phyloP scores from a whole-genome alignment of 1,140 invertebrate genomes.

The Orius insidiosus region DNA sequence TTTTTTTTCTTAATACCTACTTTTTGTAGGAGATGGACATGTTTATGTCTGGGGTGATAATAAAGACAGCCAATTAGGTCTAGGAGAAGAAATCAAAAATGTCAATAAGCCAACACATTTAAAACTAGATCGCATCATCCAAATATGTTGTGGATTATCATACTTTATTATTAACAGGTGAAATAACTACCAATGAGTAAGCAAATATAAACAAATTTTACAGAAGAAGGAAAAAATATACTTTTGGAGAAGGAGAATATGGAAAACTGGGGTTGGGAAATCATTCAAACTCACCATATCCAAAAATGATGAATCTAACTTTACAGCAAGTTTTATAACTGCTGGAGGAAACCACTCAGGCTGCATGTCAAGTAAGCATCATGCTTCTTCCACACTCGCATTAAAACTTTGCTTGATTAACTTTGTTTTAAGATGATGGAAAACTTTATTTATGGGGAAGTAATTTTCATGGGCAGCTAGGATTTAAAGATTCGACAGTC shows the following conservation, averaged over 20 bases:
- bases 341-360: slow-evolving; percentile 26
- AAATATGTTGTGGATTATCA: slow-evolving; percentile 56
- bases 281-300: slow-evolving; percentile 8
- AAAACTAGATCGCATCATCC: slow-evolving; percentile 25
- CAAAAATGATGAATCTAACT: slow-evolving; percentile 11
- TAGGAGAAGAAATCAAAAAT: slow-evolving; percentile 27
- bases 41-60: slow-evolving; percentile 50
- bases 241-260: slow-evolving; percentile 48
- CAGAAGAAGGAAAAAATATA: slow-evolving; percentile 45
- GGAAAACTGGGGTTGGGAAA: slow-evolving; percentile 44
- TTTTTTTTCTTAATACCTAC: background rate
- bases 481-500: no score
- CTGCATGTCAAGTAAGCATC: no score
- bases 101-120: slow-evolving; percentile 3
- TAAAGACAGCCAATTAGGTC: slow-evolving; percentile 45
- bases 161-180: slow-evolving; percentile 45
- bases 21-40: slow-evolving; percentile 35
- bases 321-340: slow-evolving; percentile 22
- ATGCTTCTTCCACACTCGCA: no score
- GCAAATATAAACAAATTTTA: slow-evolving; percentile 27
- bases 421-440: no score
- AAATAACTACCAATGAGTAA: no score
- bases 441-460: no score
- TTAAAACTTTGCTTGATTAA: no score
- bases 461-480: no score